phyloP scores from a whole-genome alignment of 2,888 invertebrate genomes.

The Oscheius sp. region DNA sequence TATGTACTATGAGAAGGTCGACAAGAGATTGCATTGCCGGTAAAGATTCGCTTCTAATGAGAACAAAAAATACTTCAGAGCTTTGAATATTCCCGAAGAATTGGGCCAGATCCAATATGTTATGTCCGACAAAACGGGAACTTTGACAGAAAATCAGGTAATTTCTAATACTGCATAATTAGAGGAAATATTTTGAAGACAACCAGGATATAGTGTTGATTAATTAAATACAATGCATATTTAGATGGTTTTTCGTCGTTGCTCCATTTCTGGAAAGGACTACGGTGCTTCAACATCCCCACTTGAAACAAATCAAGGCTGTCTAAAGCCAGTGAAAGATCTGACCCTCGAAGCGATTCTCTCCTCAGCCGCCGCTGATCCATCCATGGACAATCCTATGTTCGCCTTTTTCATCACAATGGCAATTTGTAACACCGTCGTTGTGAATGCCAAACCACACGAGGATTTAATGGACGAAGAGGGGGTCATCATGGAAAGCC shows the following conservation, averaged over 20 bases:
- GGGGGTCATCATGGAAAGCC: slow-evolving; percentile 47
- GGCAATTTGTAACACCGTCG: slow-evolving; percentile 89
- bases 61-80: too few relatives aligned
- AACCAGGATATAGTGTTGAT: too few relatives aligned
- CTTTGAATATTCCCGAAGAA: slow-evolving; percentile 89
- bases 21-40: slow-evolving; percentile 83
- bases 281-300: slow-evolving; percentile 73
- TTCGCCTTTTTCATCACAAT: slow-evolving; percentile 83
- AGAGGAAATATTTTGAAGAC: too few relatives aligned
- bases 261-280: slow-evolving; percentile 87
- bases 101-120: slow-evolving; percentile 92
- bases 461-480: slow-evolving; percentile 69
- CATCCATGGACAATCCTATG: slow-evolving; percentile 38
- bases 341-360: slow-evolving; percentile 32
- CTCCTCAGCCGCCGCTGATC: slow-evolving; percentile 22
- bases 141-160: slow-evolving; percentile 87
- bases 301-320: neutral
- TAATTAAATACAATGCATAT: neutral
- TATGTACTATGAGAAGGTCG: slow-evolving; percentile 84
- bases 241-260: slow-evolving; percentile 90
- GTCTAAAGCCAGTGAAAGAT: slow-evolving; percentile 25
- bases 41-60: too few relatives aligned
- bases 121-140: slow-evolving; percentile 98
- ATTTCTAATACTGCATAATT: neutral
- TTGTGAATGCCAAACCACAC: slow-evolving; percentile 87